Conservation (phyloP, 2,888 invertebrate genomes). For the Nephrotoma flavescens region DNA sequence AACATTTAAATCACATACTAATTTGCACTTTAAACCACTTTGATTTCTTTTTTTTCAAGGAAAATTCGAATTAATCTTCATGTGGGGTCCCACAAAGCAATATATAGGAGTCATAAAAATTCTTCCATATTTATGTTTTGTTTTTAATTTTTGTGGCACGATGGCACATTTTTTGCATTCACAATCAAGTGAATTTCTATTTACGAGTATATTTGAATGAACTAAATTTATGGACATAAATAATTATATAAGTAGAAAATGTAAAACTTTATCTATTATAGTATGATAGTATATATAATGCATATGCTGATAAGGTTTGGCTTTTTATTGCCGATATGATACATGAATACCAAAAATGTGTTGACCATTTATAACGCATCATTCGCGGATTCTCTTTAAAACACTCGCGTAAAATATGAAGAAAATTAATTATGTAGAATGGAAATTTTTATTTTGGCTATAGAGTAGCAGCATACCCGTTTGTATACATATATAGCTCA, state of each 20-base stretch:
- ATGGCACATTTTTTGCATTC: not conserved
- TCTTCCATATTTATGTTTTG: not conserved
- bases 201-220: not conserved
- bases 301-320: not conserved
- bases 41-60: not conserved
- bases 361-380: not conserved
- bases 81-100: not conserved
- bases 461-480: not conserved
- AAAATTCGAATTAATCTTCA: not conserved
- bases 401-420: not conserved
- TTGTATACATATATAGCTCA: not conserved
- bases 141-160: not conserved
- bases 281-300: not conserved
- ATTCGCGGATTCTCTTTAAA: not conserved
- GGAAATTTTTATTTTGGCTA: not conserved
- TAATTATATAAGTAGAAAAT: not conserved
- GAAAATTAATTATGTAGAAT: not conserved
- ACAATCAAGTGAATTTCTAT: not conserved
- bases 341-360: not conserved
- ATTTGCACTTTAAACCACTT: not conserved
- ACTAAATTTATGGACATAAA: not conserved
- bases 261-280: not conserved
- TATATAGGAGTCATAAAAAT: not conserved
- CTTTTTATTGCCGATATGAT: not conserved
- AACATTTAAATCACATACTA: not conserved